A percentile compares a stretch with the other conserved stretches of the same genome.
phyloP scores from a whole-genome alignment of 2,113 vertebrate species.

The Phycodurus eques region DNA sequence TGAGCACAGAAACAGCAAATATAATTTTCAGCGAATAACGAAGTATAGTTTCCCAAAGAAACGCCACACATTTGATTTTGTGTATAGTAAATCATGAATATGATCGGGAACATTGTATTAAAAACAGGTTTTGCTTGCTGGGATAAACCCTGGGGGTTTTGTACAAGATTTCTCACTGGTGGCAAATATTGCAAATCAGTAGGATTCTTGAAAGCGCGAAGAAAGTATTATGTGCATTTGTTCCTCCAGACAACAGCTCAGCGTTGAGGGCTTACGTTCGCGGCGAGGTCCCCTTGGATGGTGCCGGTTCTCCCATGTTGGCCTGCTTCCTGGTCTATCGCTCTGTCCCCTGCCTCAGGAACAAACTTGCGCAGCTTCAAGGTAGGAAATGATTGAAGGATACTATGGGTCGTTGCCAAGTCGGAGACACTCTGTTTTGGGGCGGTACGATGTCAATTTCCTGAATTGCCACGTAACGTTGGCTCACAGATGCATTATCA shows the following conservation, averaged over 20 bases:
- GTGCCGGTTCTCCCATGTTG: conserved; percentile 74
- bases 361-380: conserved; percentile 76
- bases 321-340: conserved; percentile 92
- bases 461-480: too few relatives aligned
- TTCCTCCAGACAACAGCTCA: conserved; percentile 76
- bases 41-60: too few relatives aligned
- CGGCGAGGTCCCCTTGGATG: conserved; percentile 67
- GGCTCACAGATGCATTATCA: too few relatives aligned
- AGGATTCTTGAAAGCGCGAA: neutral
- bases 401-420: too few relatives aligned
- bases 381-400: conserved; percentile 64
- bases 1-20: too few relatives aligned
- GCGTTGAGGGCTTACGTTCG: conserved; percentile 80
- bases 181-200: neutral
- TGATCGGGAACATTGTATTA: too few relatives aligned
- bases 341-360: conserved; percentile 80
- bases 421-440: too few relatives aligned
- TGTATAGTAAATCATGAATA: too few relatives aligned
- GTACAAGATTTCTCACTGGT: neutral
- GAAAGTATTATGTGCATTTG: neutral
- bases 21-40: too few relatives aligned
- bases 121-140: too few relatives aligned
- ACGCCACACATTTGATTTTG: too few relatives aligned
- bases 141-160: neutral
- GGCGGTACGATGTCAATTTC: too few relatives aligned